These are phyloP conservation scores for Pyrgus malvae DNA, from an alignment of 2,888 invertebrate genomes.

Conservation along the genomic window DNA sequence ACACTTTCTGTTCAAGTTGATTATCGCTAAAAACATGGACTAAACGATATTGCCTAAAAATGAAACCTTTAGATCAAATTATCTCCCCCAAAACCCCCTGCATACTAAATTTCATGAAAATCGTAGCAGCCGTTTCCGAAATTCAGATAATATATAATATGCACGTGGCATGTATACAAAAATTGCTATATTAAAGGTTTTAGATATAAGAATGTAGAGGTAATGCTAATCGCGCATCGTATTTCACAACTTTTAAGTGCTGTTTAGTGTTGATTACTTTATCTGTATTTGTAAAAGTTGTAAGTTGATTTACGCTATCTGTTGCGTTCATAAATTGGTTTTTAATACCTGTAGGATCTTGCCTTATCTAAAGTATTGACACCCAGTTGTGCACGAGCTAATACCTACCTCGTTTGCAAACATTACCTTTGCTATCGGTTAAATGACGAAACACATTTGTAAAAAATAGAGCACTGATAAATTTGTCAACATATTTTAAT, in stretches of 20 bases:
- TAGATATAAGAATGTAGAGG: no score
- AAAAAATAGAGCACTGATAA: neutral
- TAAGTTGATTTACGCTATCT: constrained; percentile 7
- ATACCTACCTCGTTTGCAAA: neutral
- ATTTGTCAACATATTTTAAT: no score
- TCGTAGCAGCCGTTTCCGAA: no score
- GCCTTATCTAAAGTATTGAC: constrained; percentile 12
- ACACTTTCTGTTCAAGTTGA: no score
- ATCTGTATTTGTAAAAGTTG: neutral
- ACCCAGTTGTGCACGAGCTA: neutral
- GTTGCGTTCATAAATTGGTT: neutral
- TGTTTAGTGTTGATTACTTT: neutral
- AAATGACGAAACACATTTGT: neutral
- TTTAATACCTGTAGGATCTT: neutral
- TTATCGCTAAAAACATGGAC: no score
- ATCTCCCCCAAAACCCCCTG: no score
- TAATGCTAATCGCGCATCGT: neutral
- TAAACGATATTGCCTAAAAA: no score
- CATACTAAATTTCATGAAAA: no score
- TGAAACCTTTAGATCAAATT: no score
- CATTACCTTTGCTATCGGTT: constrained; percentile 12
- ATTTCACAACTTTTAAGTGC: neutral
- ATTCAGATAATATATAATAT: no score
- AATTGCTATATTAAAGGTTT: no score
- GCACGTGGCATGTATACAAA: no score